Conservation (phyloP, 2,797 vertebrate genomes). For the Emys orbicularis region DNA sequence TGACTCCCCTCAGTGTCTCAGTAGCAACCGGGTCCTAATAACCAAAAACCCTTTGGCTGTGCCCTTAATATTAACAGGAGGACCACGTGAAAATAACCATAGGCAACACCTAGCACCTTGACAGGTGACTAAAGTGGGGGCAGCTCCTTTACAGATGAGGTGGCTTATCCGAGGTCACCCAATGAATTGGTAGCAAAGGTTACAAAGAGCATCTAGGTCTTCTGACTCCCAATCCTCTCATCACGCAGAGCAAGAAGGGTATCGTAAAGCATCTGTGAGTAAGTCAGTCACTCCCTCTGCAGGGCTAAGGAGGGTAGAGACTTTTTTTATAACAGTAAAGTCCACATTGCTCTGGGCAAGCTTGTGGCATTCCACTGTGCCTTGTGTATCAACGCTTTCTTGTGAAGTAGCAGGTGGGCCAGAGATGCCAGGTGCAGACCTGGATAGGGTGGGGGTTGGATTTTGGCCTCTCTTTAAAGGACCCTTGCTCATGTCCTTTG, state of each 20-base stretch:
- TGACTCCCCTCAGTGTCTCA: background rate
- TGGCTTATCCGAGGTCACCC: background rate
- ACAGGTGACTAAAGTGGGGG: background rate
- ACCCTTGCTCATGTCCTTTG: background rate
- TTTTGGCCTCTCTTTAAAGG: background rate
- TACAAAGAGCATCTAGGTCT: background rate
- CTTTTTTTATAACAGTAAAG: background rate
- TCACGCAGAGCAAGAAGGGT: background rate
- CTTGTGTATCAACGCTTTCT: background rate
- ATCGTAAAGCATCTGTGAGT: background rate
- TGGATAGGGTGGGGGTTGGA: background rate
- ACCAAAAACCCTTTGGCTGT: background rate
- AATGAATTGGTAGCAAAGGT: background rate
- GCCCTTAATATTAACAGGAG: background rate
- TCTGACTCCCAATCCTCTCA: background rate
- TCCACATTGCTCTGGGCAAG: background rate
- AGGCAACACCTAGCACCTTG: background rate
- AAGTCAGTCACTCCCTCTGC: background rate
- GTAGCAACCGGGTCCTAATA: background rate
- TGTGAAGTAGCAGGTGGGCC: background rate
- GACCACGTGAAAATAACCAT: background rate
- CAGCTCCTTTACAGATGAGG: background rate
- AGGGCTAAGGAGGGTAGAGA: no score
- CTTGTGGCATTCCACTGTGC: background rate
- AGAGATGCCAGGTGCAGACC: background rate